Evolutionary conservation across 2,797 vertebrate species (phyloP), one percentile per base, ranked within the genome.

Genomic region (Zenarchopterus dispar): DNA sequence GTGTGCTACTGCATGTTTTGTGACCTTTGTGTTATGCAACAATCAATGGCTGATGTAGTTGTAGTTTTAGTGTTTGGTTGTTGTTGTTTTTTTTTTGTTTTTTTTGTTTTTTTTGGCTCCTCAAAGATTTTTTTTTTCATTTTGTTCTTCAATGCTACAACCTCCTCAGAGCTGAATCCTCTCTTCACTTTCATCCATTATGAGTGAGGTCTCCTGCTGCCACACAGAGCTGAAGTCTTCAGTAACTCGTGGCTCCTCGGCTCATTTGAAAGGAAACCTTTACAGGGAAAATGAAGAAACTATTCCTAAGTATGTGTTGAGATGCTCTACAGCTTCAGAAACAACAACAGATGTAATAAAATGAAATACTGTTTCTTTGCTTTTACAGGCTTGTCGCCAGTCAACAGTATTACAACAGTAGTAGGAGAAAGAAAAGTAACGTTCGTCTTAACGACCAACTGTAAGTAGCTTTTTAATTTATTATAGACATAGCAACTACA

Each of bases 381-480:
- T 54, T 82, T 70, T 15, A 45, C 84, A 95, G 92, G 62, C 83
- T 76, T 28, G 17, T 91, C 80, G 77, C 70, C 47, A 67, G 82
- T 54, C 53, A 88, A 63, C 87, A 88, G 33, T 77, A 52, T 43
- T 83, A 76, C 59, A 62, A 91, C 47, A 46, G 91, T 45, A 91
- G 75, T 0, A 52, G 80, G 42, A 80, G 81, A 71, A 94, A 82
- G 64, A 96, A 92, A 85, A 94, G 87, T 64, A 78, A 91, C 44
- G 6, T 88, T 63, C 80, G 71, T 31, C 81, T 87, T 22, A 95
- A 93, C 53, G 92, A 95, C 64, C 90, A 95, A 53, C 67, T 94
- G 90, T 94, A 86, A 84, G 92, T 92, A 66, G 4, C 5, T 6
- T 21, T 18, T 55, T 3, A 18, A 36, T 62, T 50, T 54, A 57